Conservation (phyloP, 2,888 invertebrate genomes). For the Trissolcus japonicus region DNA sequence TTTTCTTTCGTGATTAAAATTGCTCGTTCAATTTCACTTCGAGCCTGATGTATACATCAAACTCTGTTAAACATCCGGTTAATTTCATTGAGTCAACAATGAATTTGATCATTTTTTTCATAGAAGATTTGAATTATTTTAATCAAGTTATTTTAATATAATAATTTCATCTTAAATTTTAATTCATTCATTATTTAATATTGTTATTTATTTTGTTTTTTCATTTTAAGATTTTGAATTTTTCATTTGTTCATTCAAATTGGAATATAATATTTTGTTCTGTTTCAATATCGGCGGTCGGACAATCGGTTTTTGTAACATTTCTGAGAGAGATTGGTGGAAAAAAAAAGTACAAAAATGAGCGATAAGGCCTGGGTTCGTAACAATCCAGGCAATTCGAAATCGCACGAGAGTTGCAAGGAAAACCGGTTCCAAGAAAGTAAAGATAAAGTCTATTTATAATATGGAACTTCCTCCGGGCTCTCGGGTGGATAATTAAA, state of each 20-base stretch:
- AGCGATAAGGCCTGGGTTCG: slow-evolving; percentile 3
- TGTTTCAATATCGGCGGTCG: no score
- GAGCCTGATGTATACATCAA: background rate
- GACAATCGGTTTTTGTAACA: background rate
- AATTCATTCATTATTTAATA: no score
- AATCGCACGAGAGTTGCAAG: slow-evolving; percentile 38
- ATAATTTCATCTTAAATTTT: no score
- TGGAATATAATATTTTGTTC: no score
- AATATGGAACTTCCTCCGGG: slow-evolving; percentile 39
- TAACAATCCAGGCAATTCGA: slow-evolving; percentile 31
- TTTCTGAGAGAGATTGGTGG: background rate
- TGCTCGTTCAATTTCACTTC: slow-evolving; percentile 8
- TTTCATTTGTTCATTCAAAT: background rate
- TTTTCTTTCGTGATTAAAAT: background rate
- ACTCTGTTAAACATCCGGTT: background rate
- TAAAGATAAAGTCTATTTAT: slow-evolving; percentile 52
- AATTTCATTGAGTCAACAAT: slow-evolving; percentile 2
- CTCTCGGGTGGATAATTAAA: slow-evolving; percentile 29
- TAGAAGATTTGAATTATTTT: no score
- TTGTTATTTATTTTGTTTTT: no score
- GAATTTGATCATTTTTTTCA: no score
- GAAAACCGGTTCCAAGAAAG: slow-evolving; percentile 50
- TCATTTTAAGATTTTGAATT: no score
- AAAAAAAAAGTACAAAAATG: background rate
- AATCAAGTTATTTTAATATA: no score